Percentiles rank a stretch among this genome's conserved stretches.
Conservation (phyloP, 2,888 invertebrate species). For the Pyrocoelia pectoralis region DNA sequence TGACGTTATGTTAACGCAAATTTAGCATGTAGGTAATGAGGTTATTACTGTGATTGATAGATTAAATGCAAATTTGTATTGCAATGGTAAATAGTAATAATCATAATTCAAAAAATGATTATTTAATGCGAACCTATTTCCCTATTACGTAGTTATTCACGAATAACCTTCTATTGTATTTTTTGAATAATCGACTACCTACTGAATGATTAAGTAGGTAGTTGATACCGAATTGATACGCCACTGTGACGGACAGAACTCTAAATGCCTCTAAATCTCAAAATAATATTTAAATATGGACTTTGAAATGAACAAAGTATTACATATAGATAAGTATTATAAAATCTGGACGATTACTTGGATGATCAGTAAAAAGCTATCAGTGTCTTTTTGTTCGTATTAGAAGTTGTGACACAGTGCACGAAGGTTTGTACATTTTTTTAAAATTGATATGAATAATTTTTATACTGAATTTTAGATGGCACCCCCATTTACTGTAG, state of each 20-base stretch:
- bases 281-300: constrained; percentile 43
- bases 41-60: no score
- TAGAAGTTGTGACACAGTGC: background rate
- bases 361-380: constrained; percentile 11
- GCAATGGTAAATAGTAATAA: no score
- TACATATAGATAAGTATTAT: constrained; percentile 43
- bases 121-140: no score
- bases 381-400: constrained; percentile 2
- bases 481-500: constrained; percentile 65
- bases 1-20: no score
- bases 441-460: background rate
- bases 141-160: background rate
- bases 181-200: background rate
- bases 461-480: constrained; percentile 40
- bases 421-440: constrained; percentile 15
- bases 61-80: no score
- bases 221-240: constrained; percentile 7
- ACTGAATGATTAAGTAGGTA: no score
- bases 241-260: constrained; percentile 18
- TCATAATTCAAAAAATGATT: no score
- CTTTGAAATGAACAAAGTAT: constrained; percentile 49
- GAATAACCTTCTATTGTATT: background rate
- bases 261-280: constrained; percentile 23
- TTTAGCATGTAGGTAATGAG: no score
- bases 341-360: constrained; percentile 34